Conservation (phyloP, 2,797 vertebrate genomes). For the Philypnodon macrostomus region DNA sequence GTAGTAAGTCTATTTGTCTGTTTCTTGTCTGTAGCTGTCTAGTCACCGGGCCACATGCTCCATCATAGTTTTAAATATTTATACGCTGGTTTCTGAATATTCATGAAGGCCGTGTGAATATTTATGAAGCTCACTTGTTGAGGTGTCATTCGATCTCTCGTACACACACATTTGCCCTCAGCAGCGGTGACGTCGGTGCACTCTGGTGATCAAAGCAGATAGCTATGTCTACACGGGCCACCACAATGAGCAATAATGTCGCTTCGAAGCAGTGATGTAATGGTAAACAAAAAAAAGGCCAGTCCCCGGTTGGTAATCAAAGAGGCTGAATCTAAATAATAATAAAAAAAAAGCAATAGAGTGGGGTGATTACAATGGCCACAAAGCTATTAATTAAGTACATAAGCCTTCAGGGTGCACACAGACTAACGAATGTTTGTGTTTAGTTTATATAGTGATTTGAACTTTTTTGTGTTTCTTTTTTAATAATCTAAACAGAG, state of each 20-base stretch:
- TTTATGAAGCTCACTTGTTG: conserved; percentile 67
- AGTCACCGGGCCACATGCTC: conserved; percentile 63
- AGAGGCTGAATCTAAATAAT: conserved; percentile 1
- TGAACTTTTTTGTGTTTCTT: too few relatives aligned
- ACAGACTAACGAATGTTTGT: too few relatives aligned
- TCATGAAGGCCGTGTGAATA: conserved; percentile 63
- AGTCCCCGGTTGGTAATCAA: conserved; percentile 17
- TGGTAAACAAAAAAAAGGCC: conserved; percentile 32
- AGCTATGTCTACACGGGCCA: conserved; percentile 30
- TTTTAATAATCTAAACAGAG: too few relatives aligned
- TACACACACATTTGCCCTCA: conserved; percentile 49
- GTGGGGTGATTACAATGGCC: not conserved
- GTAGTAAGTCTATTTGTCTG: conserved; percentile 65
- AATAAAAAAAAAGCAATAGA: not conserved
- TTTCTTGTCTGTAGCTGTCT: conserved; percentile 69
- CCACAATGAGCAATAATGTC: conserved; percentile 20
- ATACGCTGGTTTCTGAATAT: conserved; percentile 63
- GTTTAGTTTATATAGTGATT: not conserved
- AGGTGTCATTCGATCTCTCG: conserved; percentile 66
- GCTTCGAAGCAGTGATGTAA: conserved; percentile 23
- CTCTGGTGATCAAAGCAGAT: conserved; percentile 46
- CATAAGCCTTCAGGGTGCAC: not conserved
- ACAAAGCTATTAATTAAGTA: not conserved
- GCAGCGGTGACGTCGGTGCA: conserved; percentile 40
- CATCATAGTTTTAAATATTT: conserved; percentile 75